Conservation (phyloP, 2,113 vertebrate genomes). For the Alligator sinensis region DNA sequence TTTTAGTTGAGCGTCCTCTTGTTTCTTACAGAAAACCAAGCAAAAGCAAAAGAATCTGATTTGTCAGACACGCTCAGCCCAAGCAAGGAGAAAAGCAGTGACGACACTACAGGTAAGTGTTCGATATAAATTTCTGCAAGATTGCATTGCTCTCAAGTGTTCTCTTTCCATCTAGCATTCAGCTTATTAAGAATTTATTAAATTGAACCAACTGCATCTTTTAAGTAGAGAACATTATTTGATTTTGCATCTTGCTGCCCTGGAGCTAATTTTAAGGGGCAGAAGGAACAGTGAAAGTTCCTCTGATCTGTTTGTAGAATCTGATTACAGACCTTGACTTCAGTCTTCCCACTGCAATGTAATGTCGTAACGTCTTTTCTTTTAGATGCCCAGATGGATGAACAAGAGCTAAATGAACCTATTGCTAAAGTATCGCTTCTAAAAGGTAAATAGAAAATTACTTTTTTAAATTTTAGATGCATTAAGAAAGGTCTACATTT, state of each 20-base stretch:
- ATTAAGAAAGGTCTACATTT: neutral
- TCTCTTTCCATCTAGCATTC: too few species aligned
- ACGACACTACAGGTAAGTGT: slow-evolving; percentile 93
- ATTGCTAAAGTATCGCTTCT: slow-evolving; percentile 92
- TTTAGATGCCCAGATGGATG: slow-evolving; percentile 96
- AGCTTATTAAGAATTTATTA: neutral
- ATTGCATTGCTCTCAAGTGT: neutral
- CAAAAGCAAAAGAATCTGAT: slow-evolving; percentile 93
- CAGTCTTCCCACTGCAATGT: neutral
- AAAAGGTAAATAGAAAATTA: slow-evolving; percentile 86
- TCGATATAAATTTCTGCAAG: neutral
- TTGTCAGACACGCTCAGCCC: slow-evolving; percentile 99
- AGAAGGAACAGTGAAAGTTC: neutral
- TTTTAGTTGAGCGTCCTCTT: slow-evolving; percentile 41
- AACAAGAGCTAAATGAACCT: slow-evolving; percentile 94
- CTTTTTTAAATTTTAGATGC: slow-evolving; percentile 27
- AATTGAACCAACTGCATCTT: neutral
- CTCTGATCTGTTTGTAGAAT: neutral
- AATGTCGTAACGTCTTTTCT: slow-evolving; percentile 26
- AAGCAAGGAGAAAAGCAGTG: slow-evolving; percentile 97
- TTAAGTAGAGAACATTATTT: neutral
- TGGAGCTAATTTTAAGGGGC: neutral
- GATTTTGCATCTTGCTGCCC: fast-evolving
- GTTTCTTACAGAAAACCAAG: slow-evolving; percentile 87
- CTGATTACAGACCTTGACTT: neutral